Conservation (phyloP, 53 echinoderm and acorn worm species). For the Hippasteria phrygiana region DNA sequence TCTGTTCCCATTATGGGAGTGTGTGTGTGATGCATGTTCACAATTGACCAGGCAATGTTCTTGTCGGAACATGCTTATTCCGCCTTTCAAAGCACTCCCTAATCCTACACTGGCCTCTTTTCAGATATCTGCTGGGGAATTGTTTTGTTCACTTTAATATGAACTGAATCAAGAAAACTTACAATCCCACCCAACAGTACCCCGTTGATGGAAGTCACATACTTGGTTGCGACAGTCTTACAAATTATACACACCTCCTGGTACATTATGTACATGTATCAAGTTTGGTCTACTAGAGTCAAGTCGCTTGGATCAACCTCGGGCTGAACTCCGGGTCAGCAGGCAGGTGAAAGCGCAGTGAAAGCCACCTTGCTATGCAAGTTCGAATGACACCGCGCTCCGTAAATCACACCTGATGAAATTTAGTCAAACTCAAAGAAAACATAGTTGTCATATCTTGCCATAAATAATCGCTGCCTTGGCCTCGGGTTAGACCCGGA, state of each 20-base stretch:
- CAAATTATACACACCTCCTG: neutral
- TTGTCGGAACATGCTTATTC: too few relatives aligned
- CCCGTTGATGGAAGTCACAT: too few relatives aligned
- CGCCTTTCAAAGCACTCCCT: too few relatives aligned
- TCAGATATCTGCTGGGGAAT: too few relatives aligned
- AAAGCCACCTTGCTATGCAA: too few relatives aligned
- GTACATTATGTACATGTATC: neutral
- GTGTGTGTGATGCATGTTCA: too few relatives aligned
- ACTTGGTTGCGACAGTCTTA: neutral
- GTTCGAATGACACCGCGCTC: neutral
- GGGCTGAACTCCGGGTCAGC: neutral
- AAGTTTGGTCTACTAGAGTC: neutral
- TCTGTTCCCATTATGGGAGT: too few relatives aligned
- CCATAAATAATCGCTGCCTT: neutral
- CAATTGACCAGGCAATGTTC: too few relatives aligned
- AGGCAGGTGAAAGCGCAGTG: neutral
- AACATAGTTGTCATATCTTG: conserved; percentile 6
- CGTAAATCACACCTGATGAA: neutral
- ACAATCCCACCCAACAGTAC: too few relatives aligned
- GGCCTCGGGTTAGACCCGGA: neutral
- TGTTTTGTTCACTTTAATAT: too few relatives aligned
- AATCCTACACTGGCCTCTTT: too few relatives aligned
- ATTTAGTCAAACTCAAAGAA: neutral
- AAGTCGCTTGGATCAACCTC: neutral
- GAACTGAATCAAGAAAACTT: too few relatives aligned